Conservation (phyloP, 2,888 invertebrate species). For the Capitulum mitella region DNA sequence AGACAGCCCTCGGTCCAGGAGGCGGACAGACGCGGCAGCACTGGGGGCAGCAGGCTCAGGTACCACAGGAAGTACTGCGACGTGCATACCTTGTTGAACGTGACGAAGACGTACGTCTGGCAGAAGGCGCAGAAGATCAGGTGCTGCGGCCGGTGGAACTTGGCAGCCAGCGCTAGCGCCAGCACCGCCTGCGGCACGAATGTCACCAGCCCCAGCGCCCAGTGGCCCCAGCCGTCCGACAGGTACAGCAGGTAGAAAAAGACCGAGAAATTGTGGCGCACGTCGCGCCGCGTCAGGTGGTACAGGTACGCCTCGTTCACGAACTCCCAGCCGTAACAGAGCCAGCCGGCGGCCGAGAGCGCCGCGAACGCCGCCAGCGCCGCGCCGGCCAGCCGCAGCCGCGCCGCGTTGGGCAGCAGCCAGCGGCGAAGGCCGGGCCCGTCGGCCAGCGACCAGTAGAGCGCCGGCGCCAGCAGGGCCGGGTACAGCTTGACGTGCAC, state of each 20-base stretch:
- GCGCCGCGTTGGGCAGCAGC: constrained; percentile 39
- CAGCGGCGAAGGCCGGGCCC: constrained; percentile 40
- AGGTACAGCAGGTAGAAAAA: constrained; percentile 90
- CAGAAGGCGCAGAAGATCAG: constrained; percentile 75
- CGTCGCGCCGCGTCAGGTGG: constrained; percentile 78
- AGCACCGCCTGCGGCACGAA: constrained; percentile 63
- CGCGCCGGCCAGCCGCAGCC: constrained; percentile 52
- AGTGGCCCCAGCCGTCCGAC: constrained; percentile 52
- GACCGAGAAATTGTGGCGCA: constrained; percentile 90
- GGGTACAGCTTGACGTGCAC: constrained; percentile 93
- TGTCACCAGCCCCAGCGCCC: constrained; percentile 53
- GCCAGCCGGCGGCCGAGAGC: constrained; percentile 59
- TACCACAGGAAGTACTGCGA: constrained; percentile 98
- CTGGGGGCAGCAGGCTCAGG: constrained; percentile 74
- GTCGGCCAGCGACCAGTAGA: constrained; percentile 52
- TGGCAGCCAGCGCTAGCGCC: constrained; percentile 57
- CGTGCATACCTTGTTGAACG: constrained; percentile 85
- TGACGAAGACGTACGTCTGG: constrained; percentile 78
- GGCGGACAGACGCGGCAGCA: constrained; percentile 61
- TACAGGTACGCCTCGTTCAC: constrained; percentile 86
- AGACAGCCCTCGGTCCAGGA: constrained; percentile 46
- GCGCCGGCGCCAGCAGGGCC: constrained; percentile 73
- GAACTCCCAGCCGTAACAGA: constrained; percentile 75
- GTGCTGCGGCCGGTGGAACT: constrained; percentile 61
- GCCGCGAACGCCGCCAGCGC: constrained; percentile 54